Evolutionary conservation across 2,113 vertebrate genomes (phyloP), one percentile per base, ranked within the genome.

Genomic region (Microcebus ravelobensis): DNA sequence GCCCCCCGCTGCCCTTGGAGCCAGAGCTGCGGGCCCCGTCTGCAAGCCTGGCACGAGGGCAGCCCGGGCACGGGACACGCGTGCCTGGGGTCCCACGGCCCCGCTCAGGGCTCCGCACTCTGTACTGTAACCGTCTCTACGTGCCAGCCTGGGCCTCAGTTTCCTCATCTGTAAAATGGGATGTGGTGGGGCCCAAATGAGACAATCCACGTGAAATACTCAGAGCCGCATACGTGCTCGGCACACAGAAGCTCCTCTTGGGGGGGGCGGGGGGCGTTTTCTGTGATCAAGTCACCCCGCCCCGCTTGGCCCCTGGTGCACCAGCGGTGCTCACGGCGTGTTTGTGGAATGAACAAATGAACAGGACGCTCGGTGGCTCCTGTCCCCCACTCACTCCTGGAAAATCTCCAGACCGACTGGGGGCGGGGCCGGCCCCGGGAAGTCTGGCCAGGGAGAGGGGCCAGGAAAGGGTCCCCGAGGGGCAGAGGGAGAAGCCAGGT

Each of bases 21-120:
- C 61, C 61, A 29, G 29, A 0, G 10, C 61, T 4, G 11, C 25
- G 11, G 61, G 11, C 61, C 61, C 61, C 61, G 25, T 29, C 61
- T 63, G 61, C 25, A 63, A 12, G 9, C 65, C 29, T 8, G 42
- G 74, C 9, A 3, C 0, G 0, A 0, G 11, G 50, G 29, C 71
- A 6, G 7, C 39, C 34, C 0, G 8, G 15, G 36, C 29, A 14
- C 1, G 15, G 25, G 25, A 45, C 48, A 2, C 8, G 0, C 59
- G 2, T 2, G 2, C 34, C 15, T 15, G 0, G 20, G 50, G 20
- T 36, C 17, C 68, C 45, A 2, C 10, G 6, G 21, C 29, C 36
- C 65, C 1, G 1, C 71, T 52, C 42, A 1, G 63, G 42, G 42
- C 21, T 21, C 50, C 0, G 4, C 27, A 21, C n/a, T 0, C 67